These are phyloP conservation scores for Drepanosiphum platanoidis DNA, from an alignment of 2,888 invertebrate species.

Conservation along the genomic window DNA sequence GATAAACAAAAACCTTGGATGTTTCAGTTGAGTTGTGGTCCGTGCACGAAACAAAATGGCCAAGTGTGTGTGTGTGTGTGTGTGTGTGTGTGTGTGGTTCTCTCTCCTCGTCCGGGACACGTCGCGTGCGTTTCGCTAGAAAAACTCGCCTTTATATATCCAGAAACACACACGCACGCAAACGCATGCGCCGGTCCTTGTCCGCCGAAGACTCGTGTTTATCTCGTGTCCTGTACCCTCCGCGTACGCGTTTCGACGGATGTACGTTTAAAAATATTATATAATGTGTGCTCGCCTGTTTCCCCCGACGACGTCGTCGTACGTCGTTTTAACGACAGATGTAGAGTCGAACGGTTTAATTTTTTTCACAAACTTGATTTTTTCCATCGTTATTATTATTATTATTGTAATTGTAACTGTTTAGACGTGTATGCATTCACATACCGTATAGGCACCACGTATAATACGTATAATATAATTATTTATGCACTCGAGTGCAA, in stretches of 20 bases:
- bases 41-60: conserved; percentile 60
- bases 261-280: conserved; percentile 2
- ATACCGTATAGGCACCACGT: no score
- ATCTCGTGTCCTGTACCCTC: background rate
- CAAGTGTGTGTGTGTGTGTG: conserved; percentile 8
- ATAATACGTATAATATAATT: background rate
- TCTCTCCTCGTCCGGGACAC: conserved; percentile 41
- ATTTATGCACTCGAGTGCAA: conserved; percentile 6
- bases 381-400: background rate
- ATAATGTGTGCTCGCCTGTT: background rate
- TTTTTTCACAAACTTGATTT: background rate
- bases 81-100: no score
- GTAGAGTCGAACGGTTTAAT: conserved; percentile 37
- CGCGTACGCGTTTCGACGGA: conserved; percentile 21
- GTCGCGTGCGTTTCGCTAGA: conserved; percentile 55
- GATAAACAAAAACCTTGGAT: conserved; percentile 52
- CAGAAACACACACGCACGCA: background rate
- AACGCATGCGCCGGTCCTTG: background rate
- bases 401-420: background rate
- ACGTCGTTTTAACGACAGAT: conserved; percentile 1
- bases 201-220: conserved; percentile 8
- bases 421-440: background rate
- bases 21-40: conserved; percentile 57
- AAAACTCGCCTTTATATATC: background rate
- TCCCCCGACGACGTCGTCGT: no score